These are phyloP conservation scores for Acrobasis consociella DNA, from an alignment of 2,888 invertebrate species.

Conservation along the genomic window DNA sequence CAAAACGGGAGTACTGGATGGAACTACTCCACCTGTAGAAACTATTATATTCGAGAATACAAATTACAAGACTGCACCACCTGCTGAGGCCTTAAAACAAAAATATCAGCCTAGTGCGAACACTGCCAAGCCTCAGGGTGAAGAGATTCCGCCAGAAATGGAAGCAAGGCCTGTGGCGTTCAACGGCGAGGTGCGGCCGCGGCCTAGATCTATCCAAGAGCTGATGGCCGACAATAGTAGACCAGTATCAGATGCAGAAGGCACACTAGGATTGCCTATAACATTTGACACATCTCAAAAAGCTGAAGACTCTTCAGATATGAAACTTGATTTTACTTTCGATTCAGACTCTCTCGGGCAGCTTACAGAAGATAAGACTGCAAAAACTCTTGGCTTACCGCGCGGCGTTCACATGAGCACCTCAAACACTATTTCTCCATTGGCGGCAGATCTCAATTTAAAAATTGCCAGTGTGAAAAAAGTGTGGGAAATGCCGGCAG, in stretches of 20 bases:
- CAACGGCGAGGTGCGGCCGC: constrained; percentile 71
- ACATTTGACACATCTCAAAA: constrained; percentile 83
- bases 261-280: constrained; percentile 84
- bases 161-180: constrained; percentile 64
- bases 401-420: constrained; percentile 85
- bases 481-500: constrained; percentile 92
- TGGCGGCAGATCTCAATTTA: constrained; percentile 95
- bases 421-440: constrained; percentile 89
- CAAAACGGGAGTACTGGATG: constrained; percentile 85
- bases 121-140: constrained; percentile 70
- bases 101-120: constrained; percentile 80
- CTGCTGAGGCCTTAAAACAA: constrained; percentile 85
- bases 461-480: constrained; percentile 97
- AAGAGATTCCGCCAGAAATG: constrained; percentile 80
- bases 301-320: constrained; percentile 90
- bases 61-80: constrained; percentile 91
- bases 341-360: constrained; percentile 90
- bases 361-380: constrained; percentile 87
- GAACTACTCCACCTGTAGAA: constrained; percentile 90
- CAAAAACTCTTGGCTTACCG: constrained; percentile 76
- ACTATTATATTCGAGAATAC: constrained; percentile 96
- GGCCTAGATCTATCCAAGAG: constrained; percentile 73
- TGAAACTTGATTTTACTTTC: constrained; percentile 96
- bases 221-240: constrained; percentile 67
- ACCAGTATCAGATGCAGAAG: constrained; percentile 66